Evolutionary conservation across 2,888 invertebrate species (phyloP), one percentile per base, ranked within the genome.

Genomic region (Sthenelais limicola): DNA sequence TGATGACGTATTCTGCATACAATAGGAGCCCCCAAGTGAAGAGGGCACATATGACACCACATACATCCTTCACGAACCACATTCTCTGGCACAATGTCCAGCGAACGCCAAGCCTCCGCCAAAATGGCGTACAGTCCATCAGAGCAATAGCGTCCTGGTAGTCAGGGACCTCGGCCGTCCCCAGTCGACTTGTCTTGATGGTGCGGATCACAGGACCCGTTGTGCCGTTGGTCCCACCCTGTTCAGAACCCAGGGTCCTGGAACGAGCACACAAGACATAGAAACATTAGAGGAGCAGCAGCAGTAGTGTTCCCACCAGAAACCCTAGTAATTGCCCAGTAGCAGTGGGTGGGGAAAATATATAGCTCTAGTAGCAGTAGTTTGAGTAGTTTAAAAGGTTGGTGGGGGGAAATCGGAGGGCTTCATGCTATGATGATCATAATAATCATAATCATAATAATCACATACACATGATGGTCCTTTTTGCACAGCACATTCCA

Each of bases 1-100:
- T 91, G 74, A 95, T 92, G 74, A 94, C 95, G 89, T 94, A 96
- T 88, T 95, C 94, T 24, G 95, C 94, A 86, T 95, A 96, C 82
- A 93, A 90, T 62, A 96, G 91, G 68, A 94, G 92, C 68, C 91
- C 86, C 88, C 95, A 96, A 51, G 95, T 94, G 80, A 95, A 90
- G 75, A 93, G 86, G 75, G 94, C 91, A 88, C 95, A 96, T 75
- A 93, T 91, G 81, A 95, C 91, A 79, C 95, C 95, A 88, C 95
- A 96, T 71, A 94, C 93, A 90, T 95, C 95, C 83, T 91, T 91
- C 73, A 94, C 91, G 87, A 94, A 93, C 91, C 93, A 93, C 80
- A 89, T 15, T 7, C 38, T 26, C 70, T 33, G 38, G 54, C 79
- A 74, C 32, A 48, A 33, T 5, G 72, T 66, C 74, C 76, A 77